These are phyloP conservation scores for Epizoanthus stellaris DNA, from an alignment of 92 coral and sea anemone genomes.

Conservation along the genomic window DNA sequence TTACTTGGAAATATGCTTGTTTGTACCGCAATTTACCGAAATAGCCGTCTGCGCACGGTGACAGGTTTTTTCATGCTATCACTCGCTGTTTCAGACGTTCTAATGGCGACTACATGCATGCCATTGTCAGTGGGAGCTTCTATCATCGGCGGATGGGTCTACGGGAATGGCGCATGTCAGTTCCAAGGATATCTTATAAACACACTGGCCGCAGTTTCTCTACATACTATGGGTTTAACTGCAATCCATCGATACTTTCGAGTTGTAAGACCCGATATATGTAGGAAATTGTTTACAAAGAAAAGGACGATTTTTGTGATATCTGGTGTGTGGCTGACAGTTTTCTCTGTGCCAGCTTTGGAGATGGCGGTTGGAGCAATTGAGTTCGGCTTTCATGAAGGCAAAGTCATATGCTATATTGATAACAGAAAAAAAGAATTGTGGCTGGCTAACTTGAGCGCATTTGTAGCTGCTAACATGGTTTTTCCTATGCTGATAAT, in stretches of 20 bases:
- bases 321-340: slow-evolving; percentile 7
- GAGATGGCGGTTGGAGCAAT: slow-evolving; percentile 28
- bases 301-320: slow-evolving; percentile 25
- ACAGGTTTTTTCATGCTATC: slow-evolving; percentile 39
- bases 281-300: slow-evolving; percentile 33
- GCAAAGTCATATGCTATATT: slow-evolving; percentile 20
- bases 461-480: slow-evolving; percentile 15
- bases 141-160: slow-evolving; percentile 20
- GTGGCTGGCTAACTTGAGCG: slow-evolving; percentile 30
- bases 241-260: slow-evolving; percentile 41
- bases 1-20: slow-evolving; percentile 25
- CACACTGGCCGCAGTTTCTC: slow-evolving; percentile 26
- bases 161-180: slow-evolving; percentile 24
- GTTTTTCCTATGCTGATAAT: slow-evolving; percentile 24
- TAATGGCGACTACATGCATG: slow-evolving; percentile 42
- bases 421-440: neutral
- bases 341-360: slow-evolving; percentile 12
- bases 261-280: slow-evolving; percentile 25
- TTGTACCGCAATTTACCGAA: slow-evolving; percentile 34
- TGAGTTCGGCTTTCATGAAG: slow-evolving; percentile 25
- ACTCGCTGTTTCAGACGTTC: slow-evolving; percentile 32
- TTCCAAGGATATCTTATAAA: slow-evolving; percentile 29
- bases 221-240: slow-evolving; percentile 38
- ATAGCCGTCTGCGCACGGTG: slow-evolving; percentile 27
- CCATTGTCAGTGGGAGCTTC: slow-evolving; percentile 23